Evolutionary conservation across 2,113 vertebrate species (phyloP).

Genomic region (Balaeniceps rex): DNA sequence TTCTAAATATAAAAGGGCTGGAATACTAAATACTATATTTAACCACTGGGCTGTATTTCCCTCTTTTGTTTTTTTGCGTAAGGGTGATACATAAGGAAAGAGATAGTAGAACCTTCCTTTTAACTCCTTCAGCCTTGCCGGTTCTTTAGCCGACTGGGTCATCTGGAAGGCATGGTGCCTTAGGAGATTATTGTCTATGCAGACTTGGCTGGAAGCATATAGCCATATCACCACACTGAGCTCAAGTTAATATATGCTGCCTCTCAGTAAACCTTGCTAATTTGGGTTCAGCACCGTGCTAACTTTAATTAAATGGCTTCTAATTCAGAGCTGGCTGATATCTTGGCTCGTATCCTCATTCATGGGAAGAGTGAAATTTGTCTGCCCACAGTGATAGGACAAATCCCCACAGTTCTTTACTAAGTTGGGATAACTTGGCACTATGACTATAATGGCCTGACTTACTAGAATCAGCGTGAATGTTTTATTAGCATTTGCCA

Average conservation of each 20-base stretch:
- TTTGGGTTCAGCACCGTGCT: not conserved
- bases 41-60: not conserved
- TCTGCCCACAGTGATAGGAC: not conserved
- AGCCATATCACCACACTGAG: not conserved
- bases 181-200: not conserved
- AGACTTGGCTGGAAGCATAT: not conserved
- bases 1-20: not conserved
- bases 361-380: not conserved
- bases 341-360: not conserved
- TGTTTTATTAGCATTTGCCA: not conserved
- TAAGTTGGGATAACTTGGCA: not conserved
- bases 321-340: not conserved
- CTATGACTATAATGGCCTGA: not conserved
- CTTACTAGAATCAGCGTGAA: not conserved
- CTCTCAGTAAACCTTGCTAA: constrained; percentile 8
- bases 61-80: accelerated
- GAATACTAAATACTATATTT: not conserved
- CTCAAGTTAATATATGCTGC: not conserved
- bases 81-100: not conserved
- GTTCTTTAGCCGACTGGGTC: not conserved
- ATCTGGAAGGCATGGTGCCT: not conserved
- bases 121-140: not conserved
- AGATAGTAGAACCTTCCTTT: not conserved
- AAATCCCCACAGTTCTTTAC: not conserved
- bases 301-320: constrained; percentile 39